phyloP scores from a whole-genome alignment of 2,888 invertebrate species.

The Strigamia transsilvanica region DNA sequence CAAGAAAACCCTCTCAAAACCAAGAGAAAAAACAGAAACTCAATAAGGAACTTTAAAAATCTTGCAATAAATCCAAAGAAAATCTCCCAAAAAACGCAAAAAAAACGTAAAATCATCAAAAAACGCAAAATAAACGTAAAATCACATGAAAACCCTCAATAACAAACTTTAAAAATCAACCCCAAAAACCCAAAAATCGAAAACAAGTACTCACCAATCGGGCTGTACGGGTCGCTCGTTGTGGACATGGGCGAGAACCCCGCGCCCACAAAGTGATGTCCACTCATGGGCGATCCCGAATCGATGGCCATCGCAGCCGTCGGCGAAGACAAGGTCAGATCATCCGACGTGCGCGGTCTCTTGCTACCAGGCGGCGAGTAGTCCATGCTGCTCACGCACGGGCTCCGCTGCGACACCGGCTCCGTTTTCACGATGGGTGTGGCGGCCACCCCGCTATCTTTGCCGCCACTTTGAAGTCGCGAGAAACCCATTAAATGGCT shows the following conservation, averaged over 20 bases:
- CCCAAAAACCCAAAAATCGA: background rate
- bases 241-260: conserved; percentile 53
- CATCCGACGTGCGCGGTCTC: conserved; percentile 8
- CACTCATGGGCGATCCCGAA: conserved; percentile 34
- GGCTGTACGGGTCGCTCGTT: conserved; percentile 52
- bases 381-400: conserved; percentile 52
- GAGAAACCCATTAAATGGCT: conserved; percentile 44
- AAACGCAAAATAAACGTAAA: too few species aligned
- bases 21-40: too few species aligned
- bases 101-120: too few species aligned
- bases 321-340: background rate
- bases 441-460: conserved; percentile 25
- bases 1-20: too few species aligned
- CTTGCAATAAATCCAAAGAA: too few species aligned
- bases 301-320: conserved; percentile 44
- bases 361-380: conserved; percentile 28
- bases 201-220: conserved; percentile 39
- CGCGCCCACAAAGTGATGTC: conserved; percentile 38
- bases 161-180: background rate
- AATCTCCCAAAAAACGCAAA: too few species aligned
- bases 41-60: too few species aligned
- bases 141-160: background rate
- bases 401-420: conserved; percentile 51
- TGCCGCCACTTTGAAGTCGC: conserved; percentile 23
- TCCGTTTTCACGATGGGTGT: conserved; percentile 49